Base-by-base conservation (phyloP, 1,140 invertebrate genomes). In the Papilio machaon region DNA sequence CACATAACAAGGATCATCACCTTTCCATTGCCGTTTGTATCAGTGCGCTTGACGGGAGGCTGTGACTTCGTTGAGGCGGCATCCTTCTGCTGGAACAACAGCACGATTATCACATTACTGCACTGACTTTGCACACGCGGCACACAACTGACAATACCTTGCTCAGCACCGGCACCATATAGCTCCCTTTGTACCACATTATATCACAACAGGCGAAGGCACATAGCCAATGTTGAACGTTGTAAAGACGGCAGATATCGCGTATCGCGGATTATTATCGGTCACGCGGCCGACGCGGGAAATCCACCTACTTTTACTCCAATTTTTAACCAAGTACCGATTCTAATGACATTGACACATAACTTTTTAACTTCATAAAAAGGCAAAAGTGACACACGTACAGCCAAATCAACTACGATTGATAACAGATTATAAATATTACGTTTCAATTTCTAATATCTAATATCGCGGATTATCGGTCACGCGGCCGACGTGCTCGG, bases 121-220 rank as follows among this genome's bases (percentile, higher is more conserved):
- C 74, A 52, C 74, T 30, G 2, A 35, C 11, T 49, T 9, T 19
- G 11, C 43, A 52, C 43, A 23, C 46, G 47, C 64, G 23, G 19
- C 46, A 75, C 47, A 75, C 11, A 23, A 75, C 73, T 10, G 17
- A 73, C 43, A 73, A 43, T 52, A 75, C 73, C 73, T 75, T 49
- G 19, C n/a, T 52, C n/a, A 75, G 73, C 73, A 47, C 73, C 46
- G 73, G 73, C 73, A 75, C 73, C 73, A 75, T 75, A 47, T 75
- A 75, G 43, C 46, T 47, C 47, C 73, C 73, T 15, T 52, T 75
- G 73, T 75, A 75, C 46, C 73, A 75, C 73, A 75, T 67, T 38
- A 67, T 52, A 52, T 15, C 73, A 23, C 73, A 35, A 43, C 70
- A 23, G 73, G 1, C 47, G 17, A 38, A 47, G 2, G 19, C 38